phyloP scores from a whole-genome alignment of 2,888 invertebrate species.

The Lucinisca nassula region DNA sequence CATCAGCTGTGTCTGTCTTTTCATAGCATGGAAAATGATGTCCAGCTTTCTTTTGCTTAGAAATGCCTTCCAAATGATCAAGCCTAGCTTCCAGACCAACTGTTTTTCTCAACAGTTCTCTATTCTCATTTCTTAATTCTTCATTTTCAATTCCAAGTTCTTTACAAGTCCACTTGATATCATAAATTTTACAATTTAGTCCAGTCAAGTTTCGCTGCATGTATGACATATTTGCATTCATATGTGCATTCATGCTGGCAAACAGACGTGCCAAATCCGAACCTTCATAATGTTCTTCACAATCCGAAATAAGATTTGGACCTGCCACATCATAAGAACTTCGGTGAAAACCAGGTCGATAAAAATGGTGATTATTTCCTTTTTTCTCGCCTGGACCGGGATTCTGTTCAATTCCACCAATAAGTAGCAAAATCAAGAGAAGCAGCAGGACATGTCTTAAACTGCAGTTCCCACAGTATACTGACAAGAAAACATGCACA shows the following conservation, averaged over 20 bases:
- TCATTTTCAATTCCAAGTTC: not conserved
- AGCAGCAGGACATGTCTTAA: no score
- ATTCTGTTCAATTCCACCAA: not conserved
- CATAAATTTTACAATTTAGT: not conserved
- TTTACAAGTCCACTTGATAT: not conserved
- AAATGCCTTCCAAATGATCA: not conserved
- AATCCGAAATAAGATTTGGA: not conserved
- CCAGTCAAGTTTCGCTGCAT: not conserved
- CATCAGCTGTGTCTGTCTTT: not conserved
- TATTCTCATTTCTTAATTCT: not conserved
- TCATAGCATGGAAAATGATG: not conserved
- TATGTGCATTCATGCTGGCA: not conserved
- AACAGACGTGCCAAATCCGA: not conserved
- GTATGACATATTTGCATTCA: not conserved
- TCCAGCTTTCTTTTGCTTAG: not conserved
- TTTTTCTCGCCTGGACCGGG: not conserved
- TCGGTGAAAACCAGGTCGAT: not conserved
- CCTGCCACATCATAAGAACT: not conserved
- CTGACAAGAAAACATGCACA: no score
- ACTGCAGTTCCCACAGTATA: no score
- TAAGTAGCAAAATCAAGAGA: not conserved
- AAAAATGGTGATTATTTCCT: not conserved
- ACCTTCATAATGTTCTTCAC: not conserved
- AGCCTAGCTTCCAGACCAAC: not conserved
- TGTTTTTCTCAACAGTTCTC: not conserved